Conservation (phyloP, 2,797 vertebrate genomes). For the Poeciliopsis infans region DNA sequence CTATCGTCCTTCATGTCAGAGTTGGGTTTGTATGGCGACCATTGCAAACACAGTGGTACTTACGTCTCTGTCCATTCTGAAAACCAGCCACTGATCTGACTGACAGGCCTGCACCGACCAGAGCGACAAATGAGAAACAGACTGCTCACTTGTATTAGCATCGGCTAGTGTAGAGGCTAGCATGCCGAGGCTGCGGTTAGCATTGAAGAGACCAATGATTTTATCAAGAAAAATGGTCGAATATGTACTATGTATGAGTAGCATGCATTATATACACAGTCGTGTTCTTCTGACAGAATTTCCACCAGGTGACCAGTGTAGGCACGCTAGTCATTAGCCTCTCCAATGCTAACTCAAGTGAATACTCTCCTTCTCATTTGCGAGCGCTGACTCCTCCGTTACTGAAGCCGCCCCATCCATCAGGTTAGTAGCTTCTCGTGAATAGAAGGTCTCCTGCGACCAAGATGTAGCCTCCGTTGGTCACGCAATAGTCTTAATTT, state of each 20-base stretch:
- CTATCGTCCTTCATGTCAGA: background rate
- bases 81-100: background rate
- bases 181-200: background rate
- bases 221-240: background rate
- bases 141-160: background rate
- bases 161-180: background rate
- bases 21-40: background rate
- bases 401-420: background rate
- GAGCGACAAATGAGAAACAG: background rate
- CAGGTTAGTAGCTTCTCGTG: background rate
- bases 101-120: background rate
- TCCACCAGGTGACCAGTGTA: background rate
- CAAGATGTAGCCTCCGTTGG: background rate
- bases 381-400: background rate
- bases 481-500: background rate
- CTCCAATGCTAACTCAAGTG: background rate
- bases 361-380: background rate
- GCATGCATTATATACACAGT: background rate
- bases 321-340: background rate
- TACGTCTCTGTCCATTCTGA: background rate
- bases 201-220: background rate
- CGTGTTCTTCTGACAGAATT: background rate
- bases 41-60: background rate
- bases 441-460: background rate
- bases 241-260: background rate